phyloP scores from a whole-genome alignment of 2,888 invertebrate species.

The Schrankia costaestrigalis region DNA sequence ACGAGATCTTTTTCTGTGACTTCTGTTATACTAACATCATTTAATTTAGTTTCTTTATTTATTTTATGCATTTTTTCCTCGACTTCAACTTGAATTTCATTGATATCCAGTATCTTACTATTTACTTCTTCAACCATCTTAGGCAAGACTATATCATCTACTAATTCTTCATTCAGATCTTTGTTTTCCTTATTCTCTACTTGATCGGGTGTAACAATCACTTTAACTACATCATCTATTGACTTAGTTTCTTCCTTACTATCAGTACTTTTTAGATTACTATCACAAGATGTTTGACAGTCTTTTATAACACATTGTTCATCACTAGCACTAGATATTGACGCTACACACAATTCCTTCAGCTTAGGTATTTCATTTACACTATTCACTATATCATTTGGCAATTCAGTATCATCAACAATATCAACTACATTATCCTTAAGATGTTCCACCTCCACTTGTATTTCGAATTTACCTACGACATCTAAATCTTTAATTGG shows the following conservation, averaged over 20 bases:
- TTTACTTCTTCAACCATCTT: constrained; percentile 24
- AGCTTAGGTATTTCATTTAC: constrained; percentile 64
- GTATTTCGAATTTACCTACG: constrained; percentile 35
- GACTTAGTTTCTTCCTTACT: constrained; percentile 69
- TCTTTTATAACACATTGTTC: constrained; percentile 66
- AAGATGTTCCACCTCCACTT: constrained; percentile 27
- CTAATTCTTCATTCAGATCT: constrained; percentile 24
- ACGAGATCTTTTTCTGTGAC: constrained; percentile 33
- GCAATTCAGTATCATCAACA: constrained; percentile 53
- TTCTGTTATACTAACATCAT: constrained; percentile 21
- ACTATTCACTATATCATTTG: constrained; percentile 64
- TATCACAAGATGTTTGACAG: constrained; percentile 72
- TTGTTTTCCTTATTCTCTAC: constrained; percentile 37
- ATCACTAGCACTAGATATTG: constrained; percentile 69
- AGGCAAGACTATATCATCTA: constrained; percentile 41
- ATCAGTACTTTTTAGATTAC: constrained; percentile 65
- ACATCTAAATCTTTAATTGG: constrained; percentile 62
- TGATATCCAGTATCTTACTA: constrained; percentile 26
- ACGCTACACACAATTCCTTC: constrained; percentile 67
- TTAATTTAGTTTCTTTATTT: constrained; percentile 12
- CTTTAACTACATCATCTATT: constrained; percentile 57
- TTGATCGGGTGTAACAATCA: constrained; percentile 32
- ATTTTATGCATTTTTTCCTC: constrained; percentile 8
- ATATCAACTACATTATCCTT: constrained; percentile 37
- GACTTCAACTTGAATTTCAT: constrained; percentile 13